These are phyloP conservation scores for Schizaphis graminum DNA, from an alignment of 2,888 invertebrate genomes.

Conservation along the genomic window DNA sequence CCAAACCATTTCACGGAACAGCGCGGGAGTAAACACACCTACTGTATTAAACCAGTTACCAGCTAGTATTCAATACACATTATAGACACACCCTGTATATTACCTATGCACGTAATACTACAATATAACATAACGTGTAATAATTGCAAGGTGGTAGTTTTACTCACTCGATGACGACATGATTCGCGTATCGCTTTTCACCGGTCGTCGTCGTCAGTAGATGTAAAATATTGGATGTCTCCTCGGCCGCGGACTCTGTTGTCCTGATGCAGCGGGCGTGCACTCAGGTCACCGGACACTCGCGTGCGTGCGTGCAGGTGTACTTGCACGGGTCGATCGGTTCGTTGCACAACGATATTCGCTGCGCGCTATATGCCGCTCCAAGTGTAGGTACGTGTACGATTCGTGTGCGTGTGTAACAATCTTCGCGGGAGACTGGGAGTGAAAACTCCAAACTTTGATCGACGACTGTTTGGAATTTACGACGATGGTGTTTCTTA, in stretches of 20 bases:
- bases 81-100: background rate
- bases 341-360: background rate
- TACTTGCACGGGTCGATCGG: background rate
- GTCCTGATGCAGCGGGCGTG: constrained; percentile 16
- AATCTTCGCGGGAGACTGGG: background rate
- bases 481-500: background rate
- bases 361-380: background rate
- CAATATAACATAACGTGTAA: background rate
- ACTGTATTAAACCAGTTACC: background rate
- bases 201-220: background rate
- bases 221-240: background rate
- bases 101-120: background rate
- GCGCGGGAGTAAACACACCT: background rate
- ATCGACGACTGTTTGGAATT: background rate
- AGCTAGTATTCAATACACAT: background rate
- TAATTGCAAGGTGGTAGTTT: background rate
- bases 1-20: background rate
- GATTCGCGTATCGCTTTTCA: constrained; percentile 56
- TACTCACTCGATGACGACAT: constrained; percentile 20
- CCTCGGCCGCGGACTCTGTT: background rate
- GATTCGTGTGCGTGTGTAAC: background rate
- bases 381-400: background rate
- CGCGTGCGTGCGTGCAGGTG: background rate
- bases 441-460: background rate
- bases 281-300: constrained; percentile 37